These are phyloP conservation scores for Rana temporaria DNA, from an alignment of 2,113 vertebrate genomes.

Conservation along the genomic window DNA sequence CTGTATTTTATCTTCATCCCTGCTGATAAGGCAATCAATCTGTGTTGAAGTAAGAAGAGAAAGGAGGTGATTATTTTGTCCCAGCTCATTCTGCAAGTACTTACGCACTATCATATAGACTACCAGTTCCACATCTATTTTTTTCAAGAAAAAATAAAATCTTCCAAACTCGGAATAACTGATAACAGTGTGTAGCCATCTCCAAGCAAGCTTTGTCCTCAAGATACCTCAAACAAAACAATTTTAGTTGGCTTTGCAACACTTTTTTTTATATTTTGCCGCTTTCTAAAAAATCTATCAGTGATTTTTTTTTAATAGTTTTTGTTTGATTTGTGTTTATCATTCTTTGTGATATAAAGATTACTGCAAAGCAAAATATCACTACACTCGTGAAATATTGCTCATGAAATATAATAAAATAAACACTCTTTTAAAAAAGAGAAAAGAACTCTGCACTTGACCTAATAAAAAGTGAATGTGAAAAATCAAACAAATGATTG, in stretches of 20 bases:
- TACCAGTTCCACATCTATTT: not conserved
- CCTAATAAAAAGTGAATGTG: too few species aligned
- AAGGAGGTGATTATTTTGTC: slow-evolving; percentile 10
- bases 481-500: too few species aligned
- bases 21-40: slow-evolving; percentile 26
- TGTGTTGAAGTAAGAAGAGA: not conserved
- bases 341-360: too few species aligned
- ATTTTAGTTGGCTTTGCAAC: not conserved
- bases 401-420: too few species aligned
- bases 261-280: too few species aligned
- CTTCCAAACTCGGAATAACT: not conserved
- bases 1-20: not conserved
- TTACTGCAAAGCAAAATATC: too few species aligned
- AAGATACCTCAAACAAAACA: not conserved
- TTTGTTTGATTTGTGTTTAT: too few species aligned
- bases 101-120: slow-evolving; percentile 17
- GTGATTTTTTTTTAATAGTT: too few species aligned
- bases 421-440: too few species aligned
- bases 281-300: too few species aligned
- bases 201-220: not conserved
- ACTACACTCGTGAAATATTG: too few species aligned
- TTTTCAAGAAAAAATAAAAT: not conserved
- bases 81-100: slow-evolving; percentile 9
- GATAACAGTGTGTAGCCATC: not conserved
- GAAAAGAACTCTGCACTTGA: too few species aligned